Evolutionary conservation across 2,888 invertebrate genomes (phyloP), one percentile per base, ranked within the genome.

Genomic region (Sphinx pinastri): DNA sequence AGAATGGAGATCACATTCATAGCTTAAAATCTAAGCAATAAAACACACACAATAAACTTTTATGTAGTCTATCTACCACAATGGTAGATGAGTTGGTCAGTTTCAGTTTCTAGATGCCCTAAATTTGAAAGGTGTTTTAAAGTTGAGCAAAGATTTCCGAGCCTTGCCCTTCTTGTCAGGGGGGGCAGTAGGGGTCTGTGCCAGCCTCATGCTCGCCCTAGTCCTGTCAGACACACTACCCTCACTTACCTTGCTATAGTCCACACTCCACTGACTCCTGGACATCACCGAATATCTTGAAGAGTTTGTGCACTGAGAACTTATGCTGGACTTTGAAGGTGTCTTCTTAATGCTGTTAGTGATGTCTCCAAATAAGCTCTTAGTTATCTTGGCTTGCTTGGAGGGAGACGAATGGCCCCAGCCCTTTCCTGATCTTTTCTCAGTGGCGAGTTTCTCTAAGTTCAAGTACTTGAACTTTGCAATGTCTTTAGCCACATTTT

Each of bases 101-200:
- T 38, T 38, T 68, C 84, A 91, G 67, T 89, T 87, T 82, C 89
- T 92, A 58, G 91, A 87, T 71, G 88, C 85, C 82, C 88, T 91
- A 70, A 94, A 94, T 74, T 93, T 94, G 71, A 94, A 94, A 16
- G 94, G 94, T 19, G 94, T 94, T 82, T 94, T 94, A 72, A 94
- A 94, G 60, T 88, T 88, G 51, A 94, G 77, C 72, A 94, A 77
- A 38, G 94, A 94, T 75, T 88, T 93, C 58, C 85, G 84, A 74
- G 89, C 85, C 73, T 91, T 93, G 13, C 85, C 77, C 75, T 93
- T 94, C 75, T 91, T 93, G 19, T 90, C 89, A 14, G 87, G 82
- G 6, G 85, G 84, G 1, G 84, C 85, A 0, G 83, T 80, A 2
- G 91, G 89, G 0, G 91, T 90, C 73, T 85, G 86, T 0, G 82